These are phyloP conservation scores for Nixonia krombeini DNA, from an alignment of 1,140 invertebrate species.

Conservation along the genomic window DNA sequence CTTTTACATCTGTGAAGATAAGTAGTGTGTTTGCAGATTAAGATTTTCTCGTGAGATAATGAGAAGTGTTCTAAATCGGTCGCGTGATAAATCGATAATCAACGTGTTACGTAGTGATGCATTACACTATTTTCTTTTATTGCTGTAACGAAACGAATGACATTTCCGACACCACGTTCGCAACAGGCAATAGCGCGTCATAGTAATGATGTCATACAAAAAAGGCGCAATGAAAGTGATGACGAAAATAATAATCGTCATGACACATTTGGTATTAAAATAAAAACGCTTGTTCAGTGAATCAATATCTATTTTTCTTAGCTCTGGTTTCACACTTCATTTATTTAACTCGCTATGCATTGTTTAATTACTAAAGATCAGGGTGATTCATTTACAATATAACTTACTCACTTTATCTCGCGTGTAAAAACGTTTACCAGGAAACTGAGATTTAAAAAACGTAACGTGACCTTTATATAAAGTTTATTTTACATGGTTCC, in stretches of 20 bases:
- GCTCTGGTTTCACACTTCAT: background rate
- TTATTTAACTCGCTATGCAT: too few species aligned
- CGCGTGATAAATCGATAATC: conserved; percentile 26
- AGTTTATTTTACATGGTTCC: too few species aligned
- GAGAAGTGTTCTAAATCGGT: conserved; percentile 18
- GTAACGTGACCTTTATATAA: too few species aligned
- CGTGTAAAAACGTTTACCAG: too few species aligned
- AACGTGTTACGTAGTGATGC: conserved; percentile 7
- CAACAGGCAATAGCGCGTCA: conserved; percentile 20
- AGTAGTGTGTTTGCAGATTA: conserved; percentile 35
- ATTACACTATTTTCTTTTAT: background rate
- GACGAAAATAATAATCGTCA: conserved; percentile 2
- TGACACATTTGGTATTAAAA: conserved; percentile 18
- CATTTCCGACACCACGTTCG: conserved; percentile 2
- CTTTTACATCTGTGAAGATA: conserved; percentile 33
- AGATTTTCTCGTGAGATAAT: conserved; percentile 20
- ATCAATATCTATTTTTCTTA: conserved; percentile 19
- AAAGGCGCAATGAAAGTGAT: conserved; percentile 5
- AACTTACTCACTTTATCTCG: too few species aligned
- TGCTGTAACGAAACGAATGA: conserved; percentile 1
- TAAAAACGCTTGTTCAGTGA: conserved; percentile 23
- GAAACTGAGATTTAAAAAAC: too few species aligned
- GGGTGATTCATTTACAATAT: too few species aligned
- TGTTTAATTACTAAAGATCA: too few species aligned
- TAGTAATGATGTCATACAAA: conserved; percentile 13